phyloP scores from a whole-genome alignment of 2,888 invertebrate species.

The Keiferia lycopersicella region DNA sequence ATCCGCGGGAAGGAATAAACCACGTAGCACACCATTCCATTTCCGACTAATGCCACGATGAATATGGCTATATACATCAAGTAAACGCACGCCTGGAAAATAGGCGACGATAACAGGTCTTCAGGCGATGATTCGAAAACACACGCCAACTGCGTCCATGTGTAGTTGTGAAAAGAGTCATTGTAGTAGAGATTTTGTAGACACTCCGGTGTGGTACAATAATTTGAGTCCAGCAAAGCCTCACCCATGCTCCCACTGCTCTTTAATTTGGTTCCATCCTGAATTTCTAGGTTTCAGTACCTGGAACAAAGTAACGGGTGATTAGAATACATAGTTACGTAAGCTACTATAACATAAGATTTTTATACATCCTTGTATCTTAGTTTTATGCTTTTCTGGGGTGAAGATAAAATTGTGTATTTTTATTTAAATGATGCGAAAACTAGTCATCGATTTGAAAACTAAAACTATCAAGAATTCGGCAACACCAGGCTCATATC shows the following conservation, averaged over 20 bases:
- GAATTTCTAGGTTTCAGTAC: not conserved
- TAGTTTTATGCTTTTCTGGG: too few relatives aligned
- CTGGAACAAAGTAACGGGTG: not conserved
- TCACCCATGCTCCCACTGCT: constrained; percentile 9
- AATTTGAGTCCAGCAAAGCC: not conserved
- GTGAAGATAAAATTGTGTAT: too few relatives aligned
- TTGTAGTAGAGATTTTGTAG: constrained; percentile 7
- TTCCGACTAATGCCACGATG: constrained; percentile 86
- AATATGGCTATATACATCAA: constrained; percentile 87
- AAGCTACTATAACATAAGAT: too few relatives aligned
- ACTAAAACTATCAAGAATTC: too few relatives aligned
- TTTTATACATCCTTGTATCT: too few relatives aligned
- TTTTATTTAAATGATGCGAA: too few relatives aligned
- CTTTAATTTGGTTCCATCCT: not conserved
- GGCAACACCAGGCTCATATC: too few relatives aligned
- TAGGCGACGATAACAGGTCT: constrained; percentile 63
- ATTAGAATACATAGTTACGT: too few relatives aligned
- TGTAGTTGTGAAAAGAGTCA: constrained; percentile 14
- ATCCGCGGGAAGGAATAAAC: constrained; percentile 91
- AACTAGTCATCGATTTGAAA: too few relatives aligned
- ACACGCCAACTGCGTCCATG: constrained; percentile 16
- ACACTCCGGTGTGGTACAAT: constrained; percentile 11
- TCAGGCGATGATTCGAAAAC: constrained; percentile 39
- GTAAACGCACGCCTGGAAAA: constrained; percentile 85
- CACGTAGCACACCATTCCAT: constrained; percentile 92